Base-by-base conservation (phyloP, 2,888 invertebrate species). In the Philereme transversata region DNA sequence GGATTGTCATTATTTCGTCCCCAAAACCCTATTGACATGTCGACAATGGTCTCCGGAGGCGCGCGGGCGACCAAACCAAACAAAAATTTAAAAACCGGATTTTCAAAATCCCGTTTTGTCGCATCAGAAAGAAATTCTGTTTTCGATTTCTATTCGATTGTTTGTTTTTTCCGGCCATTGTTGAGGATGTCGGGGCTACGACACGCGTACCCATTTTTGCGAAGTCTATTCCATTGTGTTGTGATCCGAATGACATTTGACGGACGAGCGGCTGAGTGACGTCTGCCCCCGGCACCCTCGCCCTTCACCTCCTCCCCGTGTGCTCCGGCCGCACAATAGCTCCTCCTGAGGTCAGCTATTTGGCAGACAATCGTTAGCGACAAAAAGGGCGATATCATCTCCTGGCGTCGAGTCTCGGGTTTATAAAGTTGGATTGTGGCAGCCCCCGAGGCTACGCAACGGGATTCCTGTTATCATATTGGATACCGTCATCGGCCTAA, bases 81-180 rank as follows among this genome's bases (percentile, higher is more conserved):
- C 83, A 83, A 84, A 87, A 84, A 72, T 77, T 67, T 78, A 74
- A 76, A 86, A 91, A 91, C 91, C 90, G 90, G 92, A 90, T 90
- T 90, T 88, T 86, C 88, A 86, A 91, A 92, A 90, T 91, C 90
- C 91, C 90, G 90, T 91, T 91, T 80, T 71, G 81, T 84, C 80
- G 88, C 86, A 84, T 84, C 84, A 81, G 80, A 84, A 89, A 88
- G 86, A 89, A 86, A 84, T 84, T 86, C 83, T 86, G 89, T 91
- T 91, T 90, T 92, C 90, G 88, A 88, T 91, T 91, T 91, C 90
- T 90, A 90, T 90, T 87, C 80, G 84, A 88, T 86, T 90, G 90
- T 90, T 92, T 89, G 88, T 90, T 90, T 90, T 87, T 90, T 89
- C 77, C 64, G 69, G 73, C 84, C 87, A 90, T 90, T 91, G 90